phyloP scores from a whole-genome alignment of 2,888 invertebrate genomes.

The Tachina grossa region DNA sequence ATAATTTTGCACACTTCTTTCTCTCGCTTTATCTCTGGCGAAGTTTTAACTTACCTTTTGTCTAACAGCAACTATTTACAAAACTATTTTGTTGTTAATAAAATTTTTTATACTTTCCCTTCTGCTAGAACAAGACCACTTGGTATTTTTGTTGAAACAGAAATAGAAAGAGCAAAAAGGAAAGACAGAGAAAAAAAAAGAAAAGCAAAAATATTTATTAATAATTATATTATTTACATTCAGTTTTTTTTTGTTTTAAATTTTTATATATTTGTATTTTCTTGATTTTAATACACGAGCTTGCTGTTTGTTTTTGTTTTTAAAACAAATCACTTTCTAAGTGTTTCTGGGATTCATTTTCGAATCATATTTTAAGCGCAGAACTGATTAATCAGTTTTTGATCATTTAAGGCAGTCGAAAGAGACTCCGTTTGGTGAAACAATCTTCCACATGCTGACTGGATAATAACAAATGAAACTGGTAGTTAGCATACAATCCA shows the following conservation, averaged over 20 bases:
- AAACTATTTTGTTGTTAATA: conserved; percentile 61
- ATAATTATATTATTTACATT: too few relatives aligned
- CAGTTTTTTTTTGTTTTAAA: too few relatives aligned
- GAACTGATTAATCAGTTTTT: too few relatives aligned
- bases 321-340: too few relatives aligned
- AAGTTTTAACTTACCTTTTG: conserved; percentile 42
- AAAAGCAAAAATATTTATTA: conserved; percentile 35
- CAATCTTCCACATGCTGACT: too few relatives aligned
- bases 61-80: conserved; percentile 60
- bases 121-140: conserved; percentile 52
- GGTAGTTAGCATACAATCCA: conserved; percentile 14
- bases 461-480: conserved; percentile 27
- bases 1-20: conserved; percentile 16
- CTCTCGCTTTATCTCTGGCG: conserved; percentile 7
- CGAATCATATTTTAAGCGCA: too few relatives aligned
- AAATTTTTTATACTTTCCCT: conserved; percentile 13
- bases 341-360: too few relatives aligned
- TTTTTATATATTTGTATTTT: too few relatives aligned
- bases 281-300: too few relatives aligned
- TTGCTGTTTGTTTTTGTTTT: too few relatives aligned
- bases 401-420: too few relatives aligned
- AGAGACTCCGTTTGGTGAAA: too few relatives aligned
- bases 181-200: neutral
- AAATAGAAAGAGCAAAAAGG: neutral
- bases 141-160: conserved; percentile 46